Conservation (phyloP, 2,888 invertebrate genomes). For the Glaucopsyche alexis region DNA sequence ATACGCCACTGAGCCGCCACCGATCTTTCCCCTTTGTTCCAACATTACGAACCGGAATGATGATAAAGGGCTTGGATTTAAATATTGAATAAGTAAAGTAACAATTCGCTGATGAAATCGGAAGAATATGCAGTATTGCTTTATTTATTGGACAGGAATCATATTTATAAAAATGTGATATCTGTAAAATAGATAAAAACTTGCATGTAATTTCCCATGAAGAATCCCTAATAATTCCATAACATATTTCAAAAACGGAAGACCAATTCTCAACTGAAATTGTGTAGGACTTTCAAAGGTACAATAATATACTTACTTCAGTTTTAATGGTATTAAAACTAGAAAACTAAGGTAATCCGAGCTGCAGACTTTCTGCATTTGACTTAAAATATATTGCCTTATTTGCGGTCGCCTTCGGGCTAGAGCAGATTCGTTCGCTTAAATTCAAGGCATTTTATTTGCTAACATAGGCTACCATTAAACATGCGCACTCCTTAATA, state of each 20-base stretch:
- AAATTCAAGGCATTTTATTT: not conserved
- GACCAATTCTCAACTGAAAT: not conserved
- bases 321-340: conserved; percentile 14
- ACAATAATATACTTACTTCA: not conserved
- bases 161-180: too few species aligned
- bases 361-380: conserved; percentile 4
- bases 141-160: not conserved
- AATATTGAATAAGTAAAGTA: conserved; percentile 13
- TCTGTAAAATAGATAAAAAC: too few species aligned
- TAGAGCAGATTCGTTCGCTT: not conserved
- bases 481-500: too few species aligned
- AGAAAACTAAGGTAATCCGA: conserved; percentile 11
- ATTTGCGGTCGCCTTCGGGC: conserved; percentile 6
- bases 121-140: not conserved
- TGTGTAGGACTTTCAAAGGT: not conserved
- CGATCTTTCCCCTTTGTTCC: conserved; percentile 56
- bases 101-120: not conserved
- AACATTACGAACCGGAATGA: conserved; percentile 48
- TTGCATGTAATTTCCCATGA: not conserved
- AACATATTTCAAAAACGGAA: not conserved
- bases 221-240: not conserved
- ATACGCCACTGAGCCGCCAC: conserved; percentile 54
- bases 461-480: too few species aligned
- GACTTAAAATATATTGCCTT: conserved; percentile 13
- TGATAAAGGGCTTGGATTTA: conserved; percentile 44